Percentiles rank a stretch among this genome's conserved stretches.
Evolutionary conservation across 2,888 invertebrate genomes (phyloP).

Genomic region (Dichetophora obliterata): DNA sequence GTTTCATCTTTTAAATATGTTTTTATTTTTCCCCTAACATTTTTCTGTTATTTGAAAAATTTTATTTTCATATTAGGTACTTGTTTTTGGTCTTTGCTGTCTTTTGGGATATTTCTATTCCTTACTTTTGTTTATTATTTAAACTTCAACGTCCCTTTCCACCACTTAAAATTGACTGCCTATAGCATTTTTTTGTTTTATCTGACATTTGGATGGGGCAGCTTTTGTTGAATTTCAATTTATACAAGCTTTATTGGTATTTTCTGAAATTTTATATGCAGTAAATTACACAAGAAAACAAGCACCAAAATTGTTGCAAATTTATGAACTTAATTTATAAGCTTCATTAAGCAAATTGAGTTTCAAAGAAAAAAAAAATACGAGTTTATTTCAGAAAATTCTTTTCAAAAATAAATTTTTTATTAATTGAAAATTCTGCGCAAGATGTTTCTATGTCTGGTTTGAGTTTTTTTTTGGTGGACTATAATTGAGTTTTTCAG

Average conservation of each 20-base stretch:
- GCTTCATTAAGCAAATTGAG: no score
- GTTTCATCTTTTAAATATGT: not conserved
- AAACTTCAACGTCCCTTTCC: not conserved
- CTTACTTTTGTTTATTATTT: not conserved
- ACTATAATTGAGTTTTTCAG: no score
- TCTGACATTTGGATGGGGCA: not conserved
- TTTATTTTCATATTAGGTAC: not conserved
- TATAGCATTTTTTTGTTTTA: not conserved
- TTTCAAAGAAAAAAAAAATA: no score
- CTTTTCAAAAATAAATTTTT: no score
- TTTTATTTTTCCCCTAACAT: not conserved
- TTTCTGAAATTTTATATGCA: not conserved
- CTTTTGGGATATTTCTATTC: not conserved
- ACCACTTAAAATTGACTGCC: not conserved
- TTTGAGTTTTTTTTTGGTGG: no score
- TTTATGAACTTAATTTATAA: no score
- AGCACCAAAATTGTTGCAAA: no score
- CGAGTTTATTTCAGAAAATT: no score
- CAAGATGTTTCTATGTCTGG: no score
- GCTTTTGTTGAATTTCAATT: slow-evolving; percentile 9
- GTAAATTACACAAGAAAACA: no score
- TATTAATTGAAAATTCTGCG: no score
- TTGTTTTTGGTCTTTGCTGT: not conserved
- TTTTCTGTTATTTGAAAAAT: not conserved
- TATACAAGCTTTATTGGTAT: not conserved